Conservation (phyloP, 2,888 invertebrate genomes). For the Pristionchus maxplancki region DNA sequence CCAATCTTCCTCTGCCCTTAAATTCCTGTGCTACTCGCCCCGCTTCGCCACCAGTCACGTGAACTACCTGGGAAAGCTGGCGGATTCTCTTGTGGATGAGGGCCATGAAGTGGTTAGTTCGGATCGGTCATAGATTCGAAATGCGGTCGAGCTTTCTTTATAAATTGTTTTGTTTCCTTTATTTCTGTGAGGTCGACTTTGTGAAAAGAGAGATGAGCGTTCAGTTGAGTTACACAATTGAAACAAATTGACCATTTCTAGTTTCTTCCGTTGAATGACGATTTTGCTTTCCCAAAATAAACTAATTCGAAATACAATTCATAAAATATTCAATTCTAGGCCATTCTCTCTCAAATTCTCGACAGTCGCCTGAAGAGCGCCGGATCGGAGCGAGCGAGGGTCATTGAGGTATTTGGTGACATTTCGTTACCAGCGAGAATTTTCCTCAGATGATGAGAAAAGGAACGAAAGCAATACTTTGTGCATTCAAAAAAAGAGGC, state of each 20-base stretch:
- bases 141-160: too few relatives aligned
- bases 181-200: too few relatives aligned
- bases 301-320: not conserved
- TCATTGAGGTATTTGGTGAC: not conserved
- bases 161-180: not conserved
- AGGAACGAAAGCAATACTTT: conserved; percentile 55
- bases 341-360: not conserved
- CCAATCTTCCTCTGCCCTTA: not conserved
- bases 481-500: too few relatives aligned
- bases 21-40: not conserved
- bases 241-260: too few relatives aligned
- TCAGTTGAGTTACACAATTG: not conserved
- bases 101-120: conserved; percentile 12
- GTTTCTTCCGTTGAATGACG: too few relatives aligned
- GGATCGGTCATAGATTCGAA: too few relatives aligned
- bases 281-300: not conserved
- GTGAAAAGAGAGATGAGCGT: not conserved
- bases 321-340: not conserved
- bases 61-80: not conserved
- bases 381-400: not conserved
- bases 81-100: not conserved
- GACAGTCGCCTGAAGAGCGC: conserved; percentile 3
- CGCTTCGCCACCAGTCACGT: conserved; percentile 1
- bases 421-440: not conserved
- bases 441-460: not conserved